Base-by-base conservation (phyloP, 2,888 invertebrate genomes). In the Tridacna crocea region DNA sequence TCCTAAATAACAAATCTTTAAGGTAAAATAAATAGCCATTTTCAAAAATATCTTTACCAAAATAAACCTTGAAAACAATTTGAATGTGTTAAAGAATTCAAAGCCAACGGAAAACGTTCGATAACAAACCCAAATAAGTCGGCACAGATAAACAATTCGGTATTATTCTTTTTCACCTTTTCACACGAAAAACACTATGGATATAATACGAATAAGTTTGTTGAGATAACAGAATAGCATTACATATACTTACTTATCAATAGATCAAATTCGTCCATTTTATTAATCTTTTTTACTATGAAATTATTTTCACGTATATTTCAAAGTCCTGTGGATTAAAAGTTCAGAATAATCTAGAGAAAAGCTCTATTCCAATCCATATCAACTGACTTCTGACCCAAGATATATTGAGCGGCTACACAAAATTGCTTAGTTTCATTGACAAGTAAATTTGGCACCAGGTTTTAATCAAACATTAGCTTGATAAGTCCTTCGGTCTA, bases 241-340 rank as follows among this genome's bases (percentile, higher is more conserved):
- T 36, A 36, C n/a, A n/a, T n/a, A 12, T 65, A 81, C 86, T 75
- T 76, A 86, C 86, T 86, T 78, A 83, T 75, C 13, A 86, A 24
- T 15, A 83, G 8, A 36, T 86, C 86, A 60, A 82, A 86, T 77
- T 83, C 86, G 26, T 86, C 86, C 86, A 86, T 86, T 51, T 24
- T 75, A 13, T 36, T 66, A 36, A 46, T 66, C n/a, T 46, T 0
- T n/a, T 22, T 55, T 47, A n/a, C 58, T 17, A 8, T 13, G 15
- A 11, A 26, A 27, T 63, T 66, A 46, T 66, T 46, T 46, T 46
- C 46, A 36, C 0, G 0, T 46, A 66, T 19, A 55, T 66, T 17
- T 46, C 17, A 26, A 66, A 46, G n/a, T 46, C 66, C 17, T 12
- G 22, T 26, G 0, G 27, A 1, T 65, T 65, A 46, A 36, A 27